Evolutionary conservation across 2,797 vertebrate genomes (phyloP), one percentile per base, ranked within the genome.

Genomic region (Esox masquinongy): DNA sequence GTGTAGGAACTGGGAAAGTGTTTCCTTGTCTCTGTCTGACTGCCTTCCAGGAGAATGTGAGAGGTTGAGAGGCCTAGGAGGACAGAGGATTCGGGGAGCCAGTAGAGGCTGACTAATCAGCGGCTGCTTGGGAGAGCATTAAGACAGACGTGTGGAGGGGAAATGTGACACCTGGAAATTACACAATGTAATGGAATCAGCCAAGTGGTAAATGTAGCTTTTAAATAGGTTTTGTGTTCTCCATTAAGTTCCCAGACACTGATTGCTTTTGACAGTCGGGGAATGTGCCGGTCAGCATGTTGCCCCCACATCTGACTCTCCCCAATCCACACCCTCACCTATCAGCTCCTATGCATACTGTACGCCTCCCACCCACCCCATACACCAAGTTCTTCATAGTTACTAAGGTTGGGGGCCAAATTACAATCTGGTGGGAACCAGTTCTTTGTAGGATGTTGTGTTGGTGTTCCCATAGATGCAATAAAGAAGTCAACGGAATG

Each of bases 171-270:
- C 96, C 96, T 96, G 95, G 95, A 97, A 97, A 97, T 97, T 97
- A 96, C 95, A 95, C 89, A 86, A 91, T 87, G 90, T 98, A 98
- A 99, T 98, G 96, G 97, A 98, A 97, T 93, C 96, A 98, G 96
- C 94, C 97, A 97, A 99, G 96, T 98, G 97, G 95, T 93, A 97
- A 99, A 99, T 99, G 96, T 94, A 96, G 95, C 95, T 97, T 96
- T 98, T 97, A 97, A 99, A 97, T 97, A 95, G 96, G 95, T 97
- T 98, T 95, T 96, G 95, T 96, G 95, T 92, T 97, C 95, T 95
- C 96, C 94, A 95, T 98, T 98, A 98, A 94, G 95, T 95, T 84
- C 70, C 79, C 87, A 96, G 96, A 97, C 80, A 90, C 93, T 97
- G 96, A 99, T 98, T 88, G 95, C 90, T 92, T 92, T 92, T 97